phyloP scores from a whole-genome alignment of 2,113 vertebrate species.

The Rana temporaria region DNA sequence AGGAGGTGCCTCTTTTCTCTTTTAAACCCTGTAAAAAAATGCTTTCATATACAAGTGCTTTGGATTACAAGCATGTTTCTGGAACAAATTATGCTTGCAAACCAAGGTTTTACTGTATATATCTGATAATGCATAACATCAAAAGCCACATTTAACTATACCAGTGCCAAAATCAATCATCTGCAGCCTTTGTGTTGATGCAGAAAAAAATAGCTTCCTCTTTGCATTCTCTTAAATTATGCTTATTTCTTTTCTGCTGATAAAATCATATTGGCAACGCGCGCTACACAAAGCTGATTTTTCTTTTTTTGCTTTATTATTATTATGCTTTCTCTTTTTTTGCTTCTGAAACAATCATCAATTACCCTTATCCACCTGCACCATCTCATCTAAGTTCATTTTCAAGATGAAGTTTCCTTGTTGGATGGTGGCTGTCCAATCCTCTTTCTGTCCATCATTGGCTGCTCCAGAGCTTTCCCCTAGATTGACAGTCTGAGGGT shows the following conservation, averaged over 20 bases:
- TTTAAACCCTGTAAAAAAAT: no score
- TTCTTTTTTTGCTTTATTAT: slow-evolving; percentile 65
- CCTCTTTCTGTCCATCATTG: slow-evolving; percentile 90
- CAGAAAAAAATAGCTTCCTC: no score
- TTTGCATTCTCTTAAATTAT: no score
- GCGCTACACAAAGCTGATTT: slow-evolving; percentile 65
- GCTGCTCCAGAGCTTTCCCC: slow-evolving; percentile 75
- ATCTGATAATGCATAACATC: background rate
- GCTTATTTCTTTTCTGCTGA: no score
- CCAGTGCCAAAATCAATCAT: background rate
- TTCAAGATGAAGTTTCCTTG: slow-evolving; percentile 88
- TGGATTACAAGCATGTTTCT: no score
- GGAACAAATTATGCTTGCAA: no score
- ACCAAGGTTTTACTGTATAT: no score
- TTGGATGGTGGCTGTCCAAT: slow-evolving; percentile 89
- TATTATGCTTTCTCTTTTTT: slow-evolving; percentile 70
- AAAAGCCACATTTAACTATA: background rate
- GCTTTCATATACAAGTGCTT: no score
- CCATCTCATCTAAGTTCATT: slow-evolving; percentile 91
- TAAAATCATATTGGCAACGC: no score
- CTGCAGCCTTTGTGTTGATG: no score
- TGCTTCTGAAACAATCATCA: slow-evolving; percentile 91
- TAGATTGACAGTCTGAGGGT: slow-evolving; percentile 90
- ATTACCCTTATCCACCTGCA: slow-evolving; percentile 90
- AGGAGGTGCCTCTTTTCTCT: no score